A percentile compares a stretch with the other conserved stretches of the same genome.
Evolutionary conservation across 2,888 invertebrate species (phyloP).

Genomic region (Oligia latruncula): DNA sequence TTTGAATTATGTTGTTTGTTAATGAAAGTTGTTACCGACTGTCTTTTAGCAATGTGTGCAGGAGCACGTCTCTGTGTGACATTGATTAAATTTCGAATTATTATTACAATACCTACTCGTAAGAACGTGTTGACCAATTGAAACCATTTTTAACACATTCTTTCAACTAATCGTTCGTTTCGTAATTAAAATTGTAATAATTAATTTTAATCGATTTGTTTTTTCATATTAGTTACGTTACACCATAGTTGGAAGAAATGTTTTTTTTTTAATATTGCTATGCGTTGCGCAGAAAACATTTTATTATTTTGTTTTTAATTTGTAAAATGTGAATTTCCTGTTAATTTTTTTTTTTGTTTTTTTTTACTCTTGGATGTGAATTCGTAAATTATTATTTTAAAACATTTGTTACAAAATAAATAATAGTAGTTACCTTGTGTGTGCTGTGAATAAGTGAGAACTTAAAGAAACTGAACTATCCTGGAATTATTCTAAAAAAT

Average conservation of each 20-base stretch:
- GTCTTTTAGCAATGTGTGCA: constrained; percentile 5
- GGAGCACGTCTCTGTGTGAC: constrained; percentile 20
- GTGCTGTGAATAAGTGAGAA: constrained; percentile 1
- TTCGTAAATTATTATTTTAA: not conserved
- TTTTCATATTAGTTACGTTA: not conserved
- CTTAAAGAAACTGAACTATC: too few species aligned
- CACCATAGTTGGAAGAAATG: not conserved
- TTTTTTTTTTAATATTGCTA: not conserved
- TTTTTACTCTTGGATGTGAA: not conserved
- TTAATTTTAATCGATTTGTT: not conserved
- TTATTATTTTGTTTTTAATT: not conserved
- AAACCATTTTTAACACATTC: not conserved
- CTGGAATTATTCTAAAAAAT: not conserved
- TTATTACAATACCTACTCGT: not conserved
- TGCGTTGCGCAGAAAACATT: not conserved
- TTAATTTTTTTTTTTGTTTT: not conserved
- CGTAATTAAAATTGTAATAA: not conserved
- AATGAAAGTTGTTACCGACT: constrained; percentile 20
- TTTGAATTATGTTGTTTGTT: not conserved
- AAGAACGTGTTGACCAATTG: not conserved
- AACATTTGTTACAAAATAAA: not conserved
- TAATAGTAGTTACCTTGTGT: too few species aligned
- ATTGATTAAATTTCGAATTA: constrained; percentile 14
- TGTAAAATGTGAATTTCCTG: not conserved
- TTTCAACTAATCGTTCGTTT: constrained; percentile 2